Base-by-base conservation (phyloP, 2,888 invertebrate genomes). In the Exephanes ischioxanthus region DNA sequence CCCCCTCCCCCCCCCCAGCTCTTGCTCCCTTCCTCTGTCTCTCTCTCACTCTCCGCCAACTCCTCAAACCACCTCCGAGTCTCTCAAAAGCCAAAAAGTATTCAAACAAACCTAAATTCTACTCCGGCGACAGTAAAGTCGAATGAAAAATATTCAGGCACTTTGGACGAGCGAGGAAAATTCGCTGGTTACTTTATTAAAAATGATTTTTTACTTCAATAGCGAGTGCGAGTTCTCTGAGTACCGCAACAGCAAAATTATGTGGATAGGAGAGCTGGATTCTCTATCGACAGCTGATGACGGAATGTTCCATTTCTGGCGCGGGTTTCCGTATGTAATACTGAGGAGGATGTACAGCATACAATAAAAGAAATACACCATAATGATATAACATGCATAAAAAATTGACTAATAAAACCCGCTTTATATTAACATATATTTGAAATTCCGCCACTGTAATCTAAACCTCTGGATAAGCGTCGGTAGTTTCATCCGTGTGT, bases 41-140 rank as follows among this genome's bases (percentile, higher is more conserved):
- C 37, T n/a, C 51, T n/a, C 51, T n/a, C 7, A 9, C 53, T 9
- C 53, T 45, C 63, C 16, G 67, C 26, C 67, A 19, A 66, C 41
- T 66, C 66, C 37, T 66, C 61, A 14, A 19, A 41, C 37, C 19
- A 16, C 66, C 2, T n/a, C 19, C 26, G 37, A 51, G 76, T 63
- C 70, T 71, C 48, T 53, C 30, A 41, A 66, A 55, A 71, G 76
- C 71, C 71, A 70, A 71, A 67, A 71, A 76, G 82, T 82, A 70
- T 71, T 82, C 70, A 76, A 81, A 80, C 80, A 80, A 67, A 73
- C 73, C 80, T 67, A 80, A 80, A 73, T 73, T 80, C 63, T 2
- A 45, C 66, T 58, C 73, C 63, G 48, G 63, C 55, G 55, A 67
- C 72, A 55, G 37, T 67, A 73, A 37, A 68, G 81, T 76, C 68